Evolutionary conservation across 2,113 vertebrate genomes (phyloP), one percentile per base, ranked within the genome.

Genomic region (Tachuris rubrigastra): DNA sequence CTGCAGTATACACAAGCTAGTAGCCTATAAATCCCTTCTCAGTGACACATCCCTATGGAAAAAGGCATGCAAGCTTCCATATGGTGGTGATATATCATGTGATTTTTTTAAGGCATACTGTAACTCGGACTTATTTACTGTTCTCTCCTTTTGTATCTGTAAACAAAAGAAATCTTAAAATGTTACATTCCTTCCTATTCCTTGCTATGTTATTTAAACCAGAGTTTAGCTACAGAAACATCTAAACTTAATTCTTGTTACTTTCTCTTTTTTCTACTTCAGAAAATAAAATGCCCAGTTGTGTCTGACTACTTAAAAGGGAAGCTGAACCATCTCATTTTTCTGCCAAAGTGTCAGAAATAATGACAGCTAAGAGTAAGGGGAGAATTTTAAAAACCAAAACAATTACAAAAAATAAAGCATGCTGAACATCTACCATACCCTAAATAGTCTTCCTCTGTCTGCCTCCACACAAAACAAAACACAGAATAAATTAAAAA

Each of bases 221-320:
- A 84, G 91, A 75, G 63, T 82, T 94, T 85, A 95, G 80, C 68
- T 58, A 46, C 31, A 60, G 82, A 69, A 97, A 95, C 4, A 31
- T 85, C 83, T 91, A 69, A 53, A 66, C 49, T 86, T 84, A 82
- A 84, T 94, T 90, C 78, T 72, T 82, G 42, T 75, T 95, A 95
- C 65, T 92, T 90, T 90, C 87, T 85, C 41, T 79, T 55, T 83
- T 65, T 92, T 19, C 14, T 73, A 81, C 37, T 93, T 62, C 62
- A 96, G 85, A 94, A 97, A 96, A 97, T 71, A 85, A 60, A 95
- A 94, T 95, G 81, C 74, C 79, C 93, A 96, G 88, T 93, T 94
- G 91, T 46, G 10, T 49, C 86, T 77, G 71, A 76, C 89, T 89
- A 91, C 95, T 95, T 87, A 90, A 87, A 83, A 90, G 44, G 21